These are phyloP conservation scores for Zelostemma sp. DNA, from an alignment of 1,140 invertebrate genomes.

Conservation along the genomic window DNA sequence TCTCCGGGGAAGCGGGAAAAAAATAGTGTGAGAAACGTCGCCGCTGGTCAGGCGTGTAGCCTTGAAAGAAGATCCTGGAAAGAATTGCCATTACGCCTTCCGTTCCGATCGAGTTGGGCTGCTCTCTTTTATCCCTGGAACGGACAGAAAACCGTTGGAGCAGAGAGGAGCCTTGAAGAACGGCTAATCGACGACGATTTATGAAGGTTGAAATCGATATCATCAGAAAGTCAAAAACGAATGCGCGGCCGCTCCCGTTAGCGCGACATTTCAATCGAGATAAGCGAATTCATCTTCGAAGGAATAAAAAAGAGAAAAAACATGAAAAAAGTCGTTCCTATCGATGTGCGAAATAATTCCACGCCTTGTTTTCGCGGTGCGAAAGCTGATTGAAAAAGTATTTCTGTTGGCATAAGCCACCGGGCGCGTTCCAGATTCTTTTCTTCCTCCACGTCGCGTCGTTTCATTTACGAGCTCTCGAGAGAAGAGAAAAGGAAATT, in stretches of 20 bases:
- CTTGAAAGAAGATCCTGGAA: slow-evolving; percentile 35
- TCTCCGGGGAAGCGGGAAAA: slow-evolving; percentile 23
- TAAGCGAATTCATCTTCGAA: too few species aligned
- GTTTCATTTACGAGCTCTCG: slow-evolving; percentile 10
- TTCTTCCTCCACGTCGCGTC: slow-evolving; percentile 13
- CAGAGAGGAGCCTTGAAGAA: slow-evolving; percentile 8
- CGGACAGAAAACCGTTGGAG: slow-evolving; percentile 28
- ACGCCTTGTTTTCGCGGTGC: too few species aligned
- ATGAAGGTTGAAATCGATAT: slow-evolving; percentile 40
- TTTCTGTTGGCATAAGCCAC: slow-evolving; percentile 30
- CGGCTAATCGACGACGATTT: slow-evolving; percentile 38
- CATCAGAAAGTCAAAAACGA: slow-evolving; percentile 17
- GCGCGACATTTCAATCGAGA: slow-evolving; percentile 1
- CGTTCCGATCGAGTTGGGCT: slow-evolving; percentile 23
- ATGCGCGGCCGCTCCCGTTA: slow-evolving; percentile 18
- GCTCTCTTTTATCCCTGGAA: slow-evolving; percentile 22
- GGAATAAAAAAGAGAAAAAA: too few species aligned
- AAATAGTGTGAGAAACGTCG: slow-evolving; percentile 31
- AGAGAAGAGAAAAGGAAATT: slow-evolving; percentile 42
- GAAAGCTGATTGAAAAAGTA: too few species aligned
- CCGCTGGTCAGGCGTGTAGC: slow-evolving; percentile 10
- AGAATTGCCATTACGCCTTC: slow-evolving; percentile 35
- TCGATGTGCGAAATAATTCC: too few species aligned
- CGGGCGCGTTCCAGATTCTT: slow-evolving; percentile 40
- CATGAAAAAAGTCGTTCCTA: too few species aligned